A percentile compares a stretch with the other conserved stretches of the same genome.
Conservation (phyloP, 2,888 invertebrate genomes). For the Dorcus parallelipipedus region DNA sequence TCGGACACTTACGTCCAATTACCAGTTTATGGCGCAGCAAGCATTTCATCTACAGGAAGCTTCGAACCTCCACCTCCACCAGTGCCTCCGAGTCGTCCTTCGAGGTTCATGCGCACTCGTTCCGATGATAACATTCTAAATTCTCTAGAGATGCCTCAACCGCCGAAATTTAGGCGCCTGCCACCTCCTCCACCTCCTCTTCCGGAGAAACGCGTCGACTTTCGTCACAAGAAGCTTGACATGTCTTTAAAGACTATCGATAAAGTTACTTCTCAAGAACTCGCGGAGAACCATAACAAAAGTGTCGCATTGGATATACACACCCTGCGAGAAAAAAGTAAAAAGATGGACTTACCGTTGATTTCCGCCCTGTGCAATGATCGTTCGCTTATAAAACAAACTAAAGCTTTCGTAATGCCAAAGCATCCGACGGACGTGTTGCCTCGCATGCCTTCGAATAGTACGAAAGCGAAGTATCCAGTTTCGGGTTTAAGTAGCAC, state of each 20-base stretch:
- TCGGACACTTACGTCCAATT: slow-evolving; percentile 72
- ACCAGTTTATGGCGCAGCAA: slow-evolving; percentile 66
- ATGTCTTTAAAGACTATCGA: not conserved
- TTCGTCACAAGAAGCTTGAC: not conserved
- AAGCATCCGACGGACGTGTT: slow-evolving; percentile 53
- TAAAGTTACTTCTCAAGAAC: slow-evolving; percentile 4
- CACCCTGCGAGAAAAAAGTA: slow-evolving; percentile 81
- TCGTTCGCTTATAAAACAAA: slow-evolving; percentile 82
- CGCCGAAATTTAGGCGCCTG: slow-evolving; percentile 54
- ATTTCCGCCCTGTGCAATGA: slow-evolving; percentile 94
- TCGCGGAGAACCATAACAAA: slow-evolving; percentile 6
- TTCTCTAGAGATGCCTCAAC: slow-evolving; percentile 58
- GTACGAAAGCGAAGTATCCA: slow-evolving; percentile 60
- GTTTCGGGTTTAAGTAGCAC: slow-evolving; percentile 63
- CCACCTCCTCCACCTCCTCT: slow-evolving; percentile 54
- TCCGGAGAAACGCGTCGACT: slow-evolving; percentile 33
- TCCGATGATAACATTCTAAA: slow-evolving; percentile 81
- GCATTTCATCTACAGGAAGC: slow-evolving; percentile 61
- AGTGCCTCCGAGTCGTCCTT: slow-evolving; percentile 58
- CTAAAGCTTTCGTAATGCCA: slow-evolving; percentile 79
- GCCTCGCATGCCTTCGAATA: slow-evolving; percentile 37
- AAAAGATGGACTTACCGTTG: slow-evolving; percentile 84
- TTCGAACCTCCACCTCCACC: slow-evolving; percentile 63
- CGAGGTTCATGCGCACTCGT: slow-evolving; percentile 65
- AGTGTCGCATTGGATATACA: slow-evolving; percentile 66